Percentiles rank a stretch among this genome's conserved stretches.
Evolutionary conservation across 2,888 invertebrate species (phyloP).

Genomic region (Parnassius smintheus): DNA sequence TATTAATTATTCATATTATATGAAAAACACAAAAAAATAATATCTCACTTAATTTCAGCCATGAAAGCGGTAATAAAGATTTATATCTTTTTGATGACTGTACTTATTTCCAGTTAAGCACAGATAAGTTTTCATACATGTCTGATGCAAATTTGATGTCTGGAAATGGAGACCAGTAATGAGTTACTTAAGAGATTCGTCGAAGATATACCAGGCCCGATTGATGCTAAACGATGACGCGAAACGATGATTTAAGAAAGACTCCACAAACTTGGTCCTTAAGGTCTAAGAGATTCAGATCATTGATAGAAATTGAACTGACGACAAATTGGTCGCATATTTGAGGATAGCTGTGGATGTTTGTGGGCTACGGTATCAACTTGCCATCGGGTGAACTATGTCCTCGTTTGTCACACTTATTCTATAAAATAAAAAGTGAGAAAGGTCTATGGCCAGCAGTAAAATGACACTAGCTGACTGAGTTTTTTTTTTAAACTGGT

Average conservation of each 20-base stretch:
- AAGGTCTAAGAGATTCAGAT: constrained; percentile 46
- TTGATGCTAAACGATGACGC: constrained; percentile 83
- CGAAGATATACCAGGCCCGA: constrained; percentile 68
- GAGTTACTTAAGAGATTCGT: constrained; percentile 76
- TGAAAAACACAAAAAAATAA: too few species aligned
- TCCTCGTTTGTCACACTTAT: too few species aligned
- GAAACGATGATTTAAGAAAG: constrained; percentile 76
- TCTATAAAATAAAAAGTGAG: too few species aligned
- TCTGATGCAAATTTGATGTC: constrained; percentile 79
- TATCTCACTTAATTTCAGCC: constrained; percentile 29
- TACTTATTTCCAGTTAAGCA: constrained; percentile 52
- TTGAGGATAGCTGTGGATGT: too few species aligned
- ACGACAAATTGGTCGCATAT: too few species aligned
- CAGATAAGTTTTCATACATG: constrained; percentile 85
- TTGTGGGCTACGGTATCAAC: too few species aligned
- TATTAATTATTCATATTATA: too few species aligned
- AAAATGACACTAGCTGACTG: too few species aligned
- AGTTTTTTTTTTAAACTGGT: too few species aligned
- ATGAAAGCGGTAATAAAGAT: constrained; percentile 51
- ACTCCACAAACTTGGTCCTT: constrained; percentile 55
- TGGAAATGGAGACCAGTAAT: constrained; percentile 64
- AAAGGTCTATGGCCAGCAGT: too few species aligned
- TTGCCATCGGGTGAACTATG: too few species aligned
- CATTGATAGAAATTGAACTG: constrained; percentile 24
- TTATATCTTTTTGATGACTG: constrained; percentile 42